Percentiles rank a stretch among this genome's conserved stretches.
phyloP scores from a whole-genome alignment of 2,888 invertebrate genomes.

The Therioaphis trifolii region DNA sequence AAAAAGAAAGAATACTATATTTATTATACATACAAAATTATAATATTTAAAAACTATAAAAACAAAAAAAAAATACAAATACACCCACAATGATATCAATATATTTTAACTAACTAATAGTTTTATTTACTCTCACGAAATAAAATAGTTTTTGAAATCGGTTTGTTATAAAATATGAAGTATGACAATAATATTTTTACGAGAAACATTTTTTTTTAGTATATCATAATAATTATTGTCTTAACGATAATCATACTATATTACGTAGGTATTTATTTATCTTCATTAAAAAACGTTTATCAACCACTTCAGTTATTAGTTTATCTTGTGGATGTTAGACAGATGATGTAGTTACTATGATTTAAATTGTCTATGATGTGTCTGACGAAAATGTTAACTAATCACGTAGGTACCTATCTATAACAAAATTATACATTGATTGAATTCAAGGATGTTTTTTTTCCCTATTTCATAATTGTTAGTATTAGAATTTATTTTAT shows the following conservation, averaged over 20 bases:
- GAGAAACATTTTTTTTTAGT: conserved; percentile 15
- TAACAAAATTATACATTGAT: not conserved
- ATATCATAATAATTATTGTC: conserved; percentile 14
- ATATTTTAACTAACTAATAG: not conserved
- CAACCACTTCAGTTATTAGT: too few relatives aligned
- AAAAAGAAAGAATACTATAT: too few relatives aligned
- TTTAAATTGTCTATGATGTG: too few relatives aligned
- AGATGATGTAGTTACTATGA: too few relatives aligned
- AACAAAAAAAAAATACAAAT: not conserved
- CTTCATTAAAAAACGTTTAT: not conserved
- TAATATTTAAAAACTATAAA: too few relatives aligned
- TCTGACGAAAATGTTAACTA: not conserved
- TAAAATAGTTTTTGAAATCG: conserved; percentile 4
- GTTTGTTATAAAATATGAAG: conserved; percentile 14
- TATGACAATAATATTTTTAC: conserved; percentile 54
- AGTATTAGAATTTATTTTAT: too few relatives aligned
- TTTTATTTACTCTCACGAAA: not conserved
- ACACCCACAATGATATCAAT: not conserved
- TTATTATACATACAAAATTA: too few relatives aligned
- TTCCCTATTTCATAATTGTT: too few relatives aligned
- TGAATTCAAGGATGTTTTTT: too few relatives aligned
- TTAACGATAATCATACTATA: not conserved
- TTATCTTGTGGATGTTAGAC: too few relatives aligned
- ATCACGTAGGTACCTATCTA: too few relatives aligned
- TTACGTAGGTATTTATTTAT: not conserved